Evolutionary conservation across 1,140 invertebrate species (phyloP).

Genomic region (Diprion similis): DNA sequence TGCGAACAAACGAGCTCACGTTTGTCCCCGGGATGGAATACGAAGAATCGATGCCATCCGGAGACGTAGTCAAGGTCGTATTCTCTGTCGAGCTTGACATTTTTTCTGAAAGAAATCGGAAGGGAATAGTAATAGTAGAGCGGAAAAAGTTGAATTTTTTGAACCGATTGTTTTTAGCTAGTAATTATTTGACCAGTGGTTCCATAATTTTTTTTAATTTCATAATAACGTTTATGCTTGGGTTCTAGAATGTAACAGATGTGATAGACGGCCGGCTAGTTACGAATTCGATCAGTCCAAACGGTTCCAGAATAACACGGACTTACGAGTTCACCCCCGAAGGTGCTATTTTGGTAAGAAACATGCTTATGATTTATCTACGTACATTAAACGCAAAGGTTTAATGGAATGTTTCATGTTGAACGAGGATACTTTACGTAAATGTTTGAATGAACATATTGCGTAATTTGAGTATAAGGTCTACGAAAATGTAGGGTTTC

Average conservation of each 20-base stretch:
- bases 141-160: constrained; percentile 57
- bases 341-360: constrained; percentile 65
- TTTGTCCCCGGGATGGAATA: constrained; percentile 52
- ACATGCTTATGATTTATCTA: background rate
- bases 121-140: constrained; percentile 53
- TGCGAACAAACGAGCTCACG: constrained; percentile 43
- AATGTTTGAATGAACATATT: no score
- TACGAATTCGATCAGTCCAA: constrained; percentile 60
- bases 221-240: background rate
- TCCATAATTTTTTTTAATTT: constrained; percentile 20
- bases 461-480: no score
- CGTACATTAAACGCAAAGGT: no score
- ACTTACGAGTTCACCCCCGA: constrained; percentile 66
- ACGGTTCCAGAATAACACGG: constrained; percentile 60
- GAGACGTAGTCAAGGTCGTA: constrained; percentile 48
- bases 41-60: constrained; percentile 51
- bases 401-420: no score
- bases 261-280: constrained; percentile 62
- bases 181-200: constrained; percentile 44
- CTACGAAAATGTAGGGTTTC: no score
- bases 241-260: constrained; percentile 45
- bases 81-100: background rate
- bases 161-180: constrained; percentile 61
- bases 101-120: constrained; percentile 53
- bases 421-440: no score